These are phyloP conservation scores for Chrysolina haemoptera DNA, from an alignment of 2,888 invertebrate species.

Conservation along the genomic window DNA sequence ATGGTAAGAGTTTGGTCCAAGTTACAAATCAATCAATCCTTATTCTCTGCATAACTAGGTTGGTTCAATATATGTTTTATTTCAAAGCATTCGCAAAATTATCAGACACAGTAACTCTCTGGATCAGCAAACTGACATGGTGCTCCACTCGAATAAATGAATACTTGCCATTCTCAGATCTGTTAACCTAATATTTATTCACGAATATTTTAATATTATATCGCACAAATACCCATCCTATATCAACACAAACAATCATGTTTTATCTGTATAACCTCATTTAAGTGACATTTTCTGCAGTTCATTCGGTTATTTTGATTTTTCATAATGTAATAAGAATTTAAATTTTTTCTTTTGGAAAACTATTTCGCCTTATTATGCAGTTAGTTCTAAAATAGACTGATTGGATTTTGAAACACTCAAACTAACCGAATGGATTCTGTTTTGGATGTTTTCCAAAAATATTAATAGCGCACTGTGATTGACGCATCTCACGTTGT, in stretches of 20 bases:
- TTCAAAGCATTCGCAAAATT: not conserved
- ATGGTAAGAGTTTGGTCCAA: no score
- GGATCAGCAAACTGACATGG: not conserved
- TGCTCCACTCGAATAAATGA: not conserved
- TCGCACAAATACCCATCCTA: not conserved
- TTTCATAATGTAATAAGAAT: no score
- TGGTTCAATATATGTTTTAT: not conserved
- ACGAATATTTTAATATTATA: not conserved
- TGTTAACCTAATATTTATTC: not conserved
- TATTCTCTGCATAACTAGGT: no score
- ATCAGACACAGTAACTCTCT: not conserved
- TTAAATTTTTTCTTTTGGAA: no score
- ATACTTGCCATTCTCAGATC: not conserved
- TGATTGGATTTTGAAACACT: no score
- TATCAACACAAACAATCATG: not conserved
- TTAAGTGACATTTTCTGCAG: not conserved
- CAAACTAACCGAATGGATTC: not conserved
- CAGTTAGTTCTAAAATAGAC: no score
- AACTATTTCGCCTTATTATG: no score
- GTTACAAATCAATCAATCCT: no score
- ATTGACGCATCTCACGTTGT: constrained; percentile 19
- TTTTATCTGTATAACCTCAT: not conserved
- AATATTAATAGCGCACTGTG: constrained; percentile 19
- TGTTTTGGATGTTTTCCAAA: constrained; percentile 5
- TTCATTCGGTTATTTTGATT: not conserved